phyloP scores from a whole-genome alignment of 2,797 vertebrate genomes.

The Microcaecilia unicolor region DNA sequence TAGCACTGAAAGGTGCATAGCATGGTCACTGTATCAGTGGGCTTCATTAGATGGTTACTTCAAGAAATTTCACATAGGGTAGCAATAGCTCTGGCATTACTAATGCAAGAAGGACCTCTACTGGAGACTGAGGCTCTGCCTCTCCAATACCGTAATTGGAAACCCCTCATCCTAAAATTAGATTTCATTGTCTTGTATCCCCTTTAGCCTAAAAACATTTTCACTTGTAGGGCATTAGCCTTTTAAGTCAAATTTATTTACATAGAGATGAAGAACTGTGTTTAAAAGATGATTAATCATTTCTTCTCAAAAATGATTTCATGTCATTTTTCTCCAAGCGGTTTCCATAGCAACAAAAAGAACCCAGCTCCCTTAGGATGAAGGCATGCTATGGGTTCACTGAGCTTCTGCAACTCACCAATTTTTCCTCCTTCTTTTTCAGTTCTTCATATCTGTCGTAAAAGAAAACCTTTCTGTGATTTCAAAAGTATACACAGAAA shows the following conservation, averaged over 20 bases:
- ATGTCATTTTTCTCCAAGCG: slow-evolving; percentile 9
- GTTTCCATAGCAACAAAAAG: slow-evolving; percentile 12
- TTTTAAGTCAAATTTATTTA: slow-evolving; percentile 1
- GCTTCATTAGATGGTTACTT: too few species aligned
- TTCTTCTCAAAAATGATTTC: slow-evolving; percentile 2
- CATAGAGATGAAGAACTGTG: slow-evolving; percentile 1
- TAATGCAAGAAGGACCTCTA: too few species aligned
- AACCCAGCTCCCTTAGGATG: neutral
- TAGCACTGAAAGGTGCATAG: too few species aligned
- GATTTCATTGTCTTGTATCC: neutral
- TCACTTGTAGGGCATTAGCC: too few species aligned
- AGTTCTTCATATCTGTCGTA: neutral
- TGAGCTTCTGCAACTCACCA: neutral
- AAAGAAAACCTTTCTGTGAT: too few species aligned
- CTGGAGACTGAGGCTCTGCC: too few species aligned
- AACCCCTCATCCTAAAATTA: neutral
- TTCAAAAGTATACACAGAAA: too few species aligned
- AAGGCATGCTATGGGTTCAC: neutral
- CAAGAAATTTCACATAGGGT: too few species aligned
- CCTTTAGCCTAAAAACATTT: neutral
- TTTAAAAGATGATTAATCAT: slow-evolving; percentile 2
- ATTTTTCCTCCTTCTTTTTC: neutral
- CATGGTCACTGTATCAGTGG: too few species aligned
- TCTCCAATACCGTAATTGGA: neutral
- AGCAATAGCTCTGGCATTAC: too few species aligned